A percentile compares a stretch with the other conserved stretches of the same genome.
These are phyloP conservation scores for Melinaea marsaeus DNA, from an alignment of 2,888 invertebrate genomes.

Conservation along the genomic window DNA sequence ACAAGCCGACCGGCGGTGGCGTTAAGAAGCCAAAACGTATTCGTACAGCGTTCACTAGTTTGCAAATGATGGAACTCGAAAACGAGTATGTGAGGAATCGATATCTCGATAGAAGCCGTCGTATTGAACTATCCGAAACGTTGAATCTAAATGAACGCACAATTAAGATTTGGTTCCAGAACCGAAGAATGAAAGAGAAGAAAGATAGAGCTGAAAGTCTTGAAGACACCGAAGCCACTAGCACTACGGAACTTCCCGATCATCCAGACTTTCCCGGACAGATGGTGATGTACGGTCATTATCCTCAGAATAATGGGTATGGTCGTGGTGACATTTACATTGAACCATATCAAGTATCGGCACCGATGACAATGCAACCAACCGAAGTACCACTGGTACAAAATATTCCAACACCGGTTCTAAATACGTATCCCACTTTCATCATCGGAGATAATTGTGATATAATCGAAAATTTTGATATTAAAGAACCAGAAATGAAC, in stretches of 20 bases:
- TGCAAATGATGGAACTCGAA: slow-evolving; percentile 85
- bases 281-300: slow-evolving; percentile 40
- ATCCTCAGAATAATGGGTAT: slow-evolving; percentile 37
- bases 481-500: slow-evolving; percentile 38
- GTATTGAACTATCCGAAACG: slow-evolving; percentile 78
- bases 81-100: slow-evolving; percentile 83
- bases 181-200: slow-evolving; percentile 86
- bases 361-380: slow-evolving; percentile 30
- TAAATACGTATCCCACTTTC: slow-evolving; percentile 37
- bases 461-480: slow-evolving; percentile 31
- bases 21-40: slow-evolving; percentile 78
- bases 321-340: slow-evolving; percentile 39
- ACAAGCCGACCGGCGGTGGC: slow-evolving; percentile 36
- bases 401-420: slow-evolving; percentile 25
- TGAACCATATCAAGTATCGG: slow-evolving; percentile 42
- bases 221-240: slow-evolving; percentile 50
- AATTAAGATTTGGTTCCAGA: slow-evolving; percentile 92
- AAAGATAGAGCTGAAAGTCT: slow-evolving; percentile 71
- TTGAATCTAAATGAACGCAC: slow-evolving; percentile 51
- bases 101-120: slow-evolving; percentile 84
- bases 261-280: slow-evolving; percentile 14
- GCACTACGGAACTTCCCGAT: slow-evolving; percentile 38
- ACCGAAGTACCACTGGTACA: slow-evolving; percentile 28
- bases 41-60: slow-evolving; percentile 87
- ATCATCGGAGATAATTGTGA: slow-evolving; percentile 30